Evolutionary conservation across 2,113 vertebrate species (phyloP).

Genomic region (Leptobrachium leishanense): DNA sequence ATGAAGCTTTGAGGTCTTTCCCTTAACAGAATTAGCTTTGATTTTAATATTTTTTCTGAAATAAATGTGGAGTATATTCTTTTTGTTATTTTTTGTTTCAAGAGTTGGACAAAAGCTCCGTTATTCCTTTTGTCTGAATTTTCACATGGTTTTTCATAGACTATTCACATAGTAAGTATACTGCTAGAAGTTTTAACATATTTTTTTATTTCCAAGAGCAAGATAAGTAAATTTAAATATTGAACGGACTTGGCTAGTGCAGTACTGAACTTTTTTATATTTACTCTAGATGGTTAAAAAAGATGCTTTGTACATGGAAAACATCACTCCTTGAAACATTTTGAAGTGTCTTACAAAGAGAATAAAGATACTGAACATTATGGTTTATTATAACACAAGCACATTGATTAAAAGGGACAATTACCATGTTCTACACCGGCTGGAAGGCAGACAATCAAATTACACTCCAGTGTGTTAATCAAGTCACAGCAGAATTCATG

Average conservation of each 20-base stretch:
- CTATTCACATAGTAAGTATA: too few species aligned
- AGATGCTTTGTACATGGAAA: not conserved
- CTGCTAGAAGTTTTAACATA: too few species aligned
- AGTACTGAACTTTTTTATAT: not conserved
- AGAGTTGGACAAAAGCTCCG: too few species aligned
- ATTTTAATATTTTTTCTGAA: too few species aligned
- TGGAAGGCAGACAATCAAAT: slow-evolving; percentile 37
- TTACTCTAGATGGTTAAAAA: slow-evolving; percentile 15
- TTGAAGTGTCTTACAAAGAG: slow-evolving; percentile 24
- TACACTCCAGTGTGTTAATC: slow-evolving; percentile 18
- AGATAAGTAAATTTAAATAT: too few species aligned
- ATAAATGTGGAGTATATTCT: too few species aligned
- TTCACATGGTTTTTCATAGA: too few species aligned
- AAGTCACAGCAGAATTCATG: slow-evolving; percentile 2
- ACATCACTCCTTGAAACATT: slow-evolving; percentile 18
- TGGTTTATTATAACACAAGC: slow-evolving; percentile 34
- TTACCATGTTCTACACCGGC: slow-evolving; percentile 16
- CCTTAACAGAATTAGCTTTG: too few species aligned
- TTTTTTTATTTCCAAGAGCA: too few species aligned
- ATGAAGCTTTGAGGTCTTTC: too few species aligned
- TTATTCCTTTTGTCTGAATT: too few species aligned
- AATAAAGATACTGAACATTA: slow-evolving; percentile 31
- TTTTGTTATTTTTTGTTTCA: too few species aligned
- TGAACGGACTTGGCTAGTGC: not conserved
- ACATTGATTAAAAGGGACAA: slow-evolving; percentile 42